Evolutionary conservation across 2,797 vertebrate species (phyloP).

Genomic region (Lutjanus campechanus): DNA sequence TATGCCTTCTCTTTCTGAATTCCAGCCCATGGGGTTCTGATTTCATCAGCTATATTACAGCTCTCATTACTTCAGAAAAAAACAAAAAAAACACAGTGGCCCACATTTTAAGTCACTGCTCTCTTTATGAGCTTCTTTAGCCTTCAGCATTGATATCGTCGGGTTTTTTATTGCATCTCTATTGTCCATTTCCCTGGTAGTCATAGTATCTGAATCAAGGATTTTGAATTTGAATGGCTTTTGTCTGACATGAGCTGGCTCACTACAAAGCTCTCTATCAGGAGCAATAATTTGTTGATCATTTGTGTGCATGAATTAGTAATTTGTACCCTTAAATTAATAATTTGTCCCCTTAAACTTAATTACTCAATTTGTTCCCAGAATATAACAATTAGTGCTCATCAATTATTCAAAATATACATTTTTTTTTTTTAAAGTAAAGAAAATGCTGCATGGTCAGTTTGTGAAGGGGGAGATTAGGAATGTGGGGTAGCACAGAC

Average conservation of each 20-base stretch:
- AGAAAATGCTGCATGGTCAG: conserved; percentile 3
- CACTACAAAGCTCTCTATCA: conserved; percentile 25
- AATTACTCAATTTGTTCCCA: not conserved
- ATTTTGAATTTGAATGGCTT: conserved; percentile 49
- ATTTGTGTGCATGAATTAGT: conserved; percentile 29
- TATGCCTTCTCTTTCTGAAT: conserved; percentile 69
- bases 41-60: conserved; percentile 83
- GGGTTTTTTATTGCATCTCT: conserved; percentile 73
- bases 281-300: not conserved
- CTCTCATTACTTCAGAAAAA: conserved; percentile 78
- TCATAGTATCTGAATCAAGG: conserved; percentile 52
- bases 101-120: conserved; percentile 77
- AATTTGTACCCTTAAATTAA: conserved; percentile 17
- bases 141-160: conserved; percentile 78
- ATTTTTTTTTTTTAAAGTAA: not conserved
- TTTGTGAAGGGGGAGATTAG: not conserved
- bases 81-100: conserved; percentile 64
- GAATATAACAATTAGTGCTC: conserved; percentile 27
- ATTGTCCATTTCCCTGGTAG: conserved; percentile 71
- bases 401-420: conserved; percentile 18
- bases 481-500: too few relatives aligned
- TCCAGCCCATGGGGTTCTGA: conserved; percentile 67
- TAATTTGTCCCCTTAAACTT: not conserved
- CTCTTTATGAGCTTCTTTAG: conserved; percentile 83
- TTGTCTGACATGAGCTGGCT: conserved; percentile 7